Percentiles rank a stretch among this genome's conserved stretches.
Conservation (phyloP, 37 sponge, comb jelly and placozoan genomes). For the Geodia barretti region DNA sequence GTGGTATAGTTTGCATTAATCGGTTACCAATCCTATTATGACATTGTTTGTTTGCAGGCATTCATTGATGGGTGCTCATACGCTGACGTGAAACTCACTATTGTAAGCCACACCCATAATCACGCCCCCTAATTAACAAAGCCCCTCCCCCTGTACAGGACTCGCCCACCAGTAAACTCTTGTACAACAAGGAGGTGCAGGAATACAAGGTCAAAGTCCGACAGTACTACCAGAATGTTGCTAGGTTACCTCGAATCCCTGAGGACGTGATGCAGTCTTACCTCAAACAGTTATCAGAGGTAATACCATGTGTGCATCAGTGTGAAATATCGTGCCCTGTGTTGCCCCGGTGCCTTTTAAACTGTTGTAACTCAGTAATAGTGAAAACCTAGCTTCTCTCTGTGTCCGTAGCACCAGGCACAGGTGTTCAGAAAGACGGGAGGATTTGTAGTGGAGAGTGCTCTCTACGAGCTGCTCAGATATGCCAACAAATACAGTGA, state of each 20-base stretch:
- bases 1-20: slow-evolving; percentile 1
- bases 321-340: slow-evolving; percentile 4
- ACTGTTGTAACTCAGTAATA: background rate
- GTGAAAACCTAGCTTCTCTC: background rate
- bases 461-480: slow-evolving; percentile 59
- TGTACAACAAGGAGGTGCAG: slow-evolving; percentile 94
- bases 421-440: slow-evolving; percentile 30
- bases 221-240: slow-evolving; percentile 68
- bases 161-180: slow-evolving; percentile 87
- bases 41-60: slow-evolving; percentile 57
- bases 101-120: slow-evolving; percentile 6
- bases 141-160: slow-evolving; percentile 50
- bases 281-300: slow-evolving; percentile 64
- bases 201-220: slow-evolving; percentile 75
- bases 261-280: slow-evolving; percentile 68
- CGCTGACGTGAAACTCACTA: slow-evolving; percentile 48
- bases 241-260: slow-evolving; percentile 52
- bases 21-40: background rate
- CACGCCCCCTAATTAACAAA: background rate
- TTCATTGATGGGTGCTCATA: slow-evolving; percentile 82
- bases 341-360: background rate
- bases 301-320: slow-evolving; percentile 2
- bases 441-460: slow-evolving; percentile 57
- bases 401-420: slow-evolving; percentile 29
- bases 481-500: slow-evolving; percentile 54